Evolutionary conservation across 2,888 invertebrate species (phyloP).

Genomic region (Cataglyphis cursor): DNA sequence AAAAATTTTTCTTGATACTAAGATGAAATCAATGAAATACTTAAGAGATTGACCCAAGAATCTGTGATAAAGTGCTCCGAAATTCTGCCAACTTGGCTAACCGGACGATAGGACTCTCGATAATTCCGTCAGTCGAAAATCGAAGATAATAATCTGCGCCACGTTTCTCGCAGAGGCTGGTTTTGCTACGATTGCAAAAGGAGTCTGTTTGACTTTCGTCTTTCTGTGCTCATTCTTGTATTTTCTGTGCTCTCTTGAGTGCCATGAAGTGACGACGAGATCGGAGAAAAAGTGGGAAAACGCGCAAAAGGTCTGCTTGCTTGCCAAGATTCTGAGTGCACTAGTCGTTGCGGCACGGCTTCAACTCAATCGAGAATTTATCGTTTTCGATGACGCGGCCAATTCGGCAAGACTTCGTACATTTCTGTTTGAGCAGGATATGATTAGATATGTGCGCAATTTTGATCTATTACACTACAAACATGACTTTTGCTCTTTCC

Average conservation of each 20-base stretch:
- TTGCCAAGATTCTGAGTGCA: slow-evolving; percentile 70
- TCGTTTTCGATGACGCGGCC: slow-evolving; percentile 56
- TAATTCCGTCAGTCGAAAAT: slow-evolving; percentile 71
- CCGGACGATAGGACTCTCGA: slow-evolving; percentile 65
- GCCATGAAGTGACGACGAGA: slow-evolving; percentile 67
- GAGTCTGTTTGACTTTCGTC: slow-evolving; percentile 67
- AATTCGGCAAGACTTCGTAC: slow-evolving; percentile 7
- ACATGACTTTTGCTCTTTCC: neutral
- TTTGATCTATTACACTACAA: neutral
- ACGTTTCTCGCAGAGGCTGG: slow-evolving; percentile 65
- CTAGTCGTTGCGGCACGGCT: slow-evolving; percentile 57
- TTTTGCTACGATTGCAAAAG: slow-evolving; percentile 68
- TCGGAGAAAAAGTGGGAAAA: slow-evolving; percentile 60
- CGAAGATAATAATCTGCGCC: slow-evolving; percentile 80
- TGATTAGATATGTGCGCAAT: neutral
- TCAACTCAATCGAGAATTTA: slow-evolving; percentile 63
- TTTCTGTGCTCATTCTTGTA: slow-evolving; percentile 13
- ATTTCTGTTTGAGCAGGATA: slow-evolving; percentile 10
- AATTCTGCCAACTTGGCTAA: neutral
- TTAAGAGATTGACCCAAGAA: neutral
- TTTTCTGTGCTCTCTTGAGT: slow-evolving; percentile 24
- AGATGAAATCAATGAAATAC: slow-evolving; percentile 7
- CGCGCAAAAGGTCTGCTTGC: slow-evolving; percentile 38
- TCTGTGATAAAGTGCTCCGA: neutral
- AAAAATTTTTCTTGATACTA: neutral